phyloP scores from a whole-genome alignment of 2,113 vertebrate genomes.

The Callionymus lyra region DNA sequence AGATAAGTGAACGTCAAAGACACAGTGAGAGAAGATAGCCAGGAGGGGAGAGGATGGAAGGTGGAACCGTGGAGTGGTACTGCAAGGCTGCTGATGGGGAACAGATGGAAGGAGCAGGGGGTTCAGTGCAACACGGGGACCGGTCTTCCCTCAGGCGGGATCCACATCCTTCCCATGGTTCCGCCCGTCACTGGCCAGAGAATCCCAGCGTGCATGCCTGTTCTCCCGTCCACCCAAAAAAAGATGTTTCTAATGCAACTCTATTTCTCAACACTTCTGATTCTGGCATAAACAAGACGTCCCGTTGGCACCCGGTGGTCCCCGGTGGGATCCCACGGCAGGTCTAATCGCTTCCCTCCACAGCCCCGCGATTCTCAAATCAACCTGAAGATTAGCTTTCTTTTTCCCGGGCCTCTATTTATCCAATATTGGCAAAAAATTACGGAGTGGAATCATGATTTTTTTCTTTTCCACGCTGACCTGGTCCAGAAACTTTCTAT shows the following conservation, averaged over 20 bases:
- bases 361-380: constrained; percentile 23
- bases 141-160: constrained; percentile 31
- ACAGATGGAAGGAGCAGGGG: constrained; percentile 61
- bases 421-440: too few relatives aligned
- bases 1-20: too few relatives aligned
- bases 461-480: constrained; percentile 3
- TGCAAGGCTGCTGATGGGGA: constrained; percentile 56
- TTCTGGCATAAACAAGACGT: constrained; percentile 51
- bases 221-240: constrained; percentile 21
- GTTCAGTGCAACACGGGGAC: constrained; percentile 52
- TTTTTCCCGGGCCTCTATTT: too few relatives aligned
- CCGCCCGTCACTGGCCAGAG: constrained; percentile 31
- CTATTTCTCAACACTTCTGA: constrained; percentile 35
- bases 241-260: constrained; percentile 21
- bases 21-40: constrained; percentile 26
- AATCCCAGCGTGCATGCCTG: constrained; percentile 34
- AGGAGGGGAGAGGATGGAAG: constrained; percentile 27
- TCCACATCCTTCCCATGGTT: constrained; percentile 30
- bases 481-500: constrained; percentile 38
- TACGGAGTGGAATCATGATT: too few relatives aligned
- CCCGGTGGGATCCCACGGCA: constrained; percentile 48
- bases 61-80: constrained; percentile 35
- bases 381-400: constrained; percentile 8
- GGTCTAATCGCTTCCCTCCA: constrained; percentile 22
- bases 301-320: constrained; percentile 37